Evolutionary conservation across 2,797 vertebrate genomes (phyloP), one percentile per base, ranked within the genome.

Genomic region (Aeoliscus strigatus): DNA sequence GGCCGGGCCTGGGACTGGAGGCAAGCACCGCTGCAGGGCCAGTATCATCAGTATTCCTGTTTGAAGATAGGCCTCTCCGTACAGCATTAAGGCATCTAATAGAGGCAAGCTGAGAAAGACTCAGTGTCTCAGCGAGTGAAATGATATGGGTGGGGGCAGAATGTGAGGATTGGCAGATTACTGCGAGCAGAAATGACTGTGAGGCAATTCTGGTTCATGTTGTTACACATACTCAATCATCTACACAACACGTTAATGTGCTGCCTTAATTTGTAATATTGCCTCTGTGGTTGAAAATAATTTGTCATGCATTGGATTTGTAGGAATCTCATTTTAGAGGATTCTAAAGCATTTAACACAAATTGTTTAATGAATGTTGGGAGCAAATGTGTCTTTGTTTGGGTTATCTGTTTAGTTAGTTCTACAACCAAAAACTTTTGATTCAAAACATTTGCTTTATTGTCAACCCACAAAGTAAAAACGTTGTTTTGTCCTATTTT

Each of bases 41-140:
- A 73, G 54, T 71, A 75, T 75, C 79, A 86, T 77, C 80, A 85
- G 76, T 52, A 64, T 73, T 78, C 82, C 79, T 70, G 75, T 85
- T 85, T 85, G 80, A 86, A 85, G 86, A 87, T 84, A 85, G 83
- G 75, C 80, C 67, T 66, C 39, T 53, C 67, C 66, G 77, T 71
- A 68, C 64, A 66, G 73, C 78, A 83, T 82, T 86, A 82, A 74
- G 69, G 73, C 71, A 73, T 80, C 75, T 79, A 80, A 80, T 70
- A 73, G 67, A 52, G 47, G 47, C 65, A 64, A 50, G 66, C 78
- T 75, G 49, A 71, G 58, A 66, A 13, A 26, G 23, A 27, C 32
- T 35, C 21, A 27, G 4, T 46, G 31, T 34, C 27, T 28, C 27
- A 12, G 27, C 10, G 15, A 46, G 12, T 39, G 24, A 66, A 54